Conservation (phyloP, 1,140 invertebrate genomes). For the Melanaphis sacchari region DNA sequence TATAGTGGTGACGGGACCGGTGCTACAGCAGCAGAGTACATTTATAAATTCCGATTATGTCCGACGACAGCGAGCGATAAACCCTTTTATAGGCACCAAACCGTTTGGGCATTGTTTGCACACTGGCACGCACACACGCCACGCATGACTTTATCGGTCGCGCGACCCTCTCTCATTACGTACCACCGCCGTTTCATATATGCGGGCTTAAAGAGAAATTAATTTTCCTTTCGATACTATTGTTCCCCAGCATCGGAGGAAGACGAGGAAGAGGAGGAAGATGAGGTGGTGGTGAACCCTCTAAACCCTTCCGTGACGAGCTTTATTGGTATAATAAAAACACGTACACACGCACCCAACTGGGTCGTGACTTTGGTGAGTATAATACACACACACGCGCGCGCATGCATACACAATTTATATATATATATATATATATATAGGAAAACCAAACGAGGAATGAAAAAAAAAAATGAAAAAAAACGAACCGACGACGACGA, state of each 20-base stretch:
- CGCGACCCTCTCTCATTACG: slow-evolving; percentile 52
- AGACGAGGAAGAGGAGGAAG: background rate
- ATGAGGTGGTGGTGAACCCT: background rate
- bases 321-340: slow-evolving; percentile 58
- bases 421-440: background rate
- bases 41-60: slow-evolving; percentile 51
- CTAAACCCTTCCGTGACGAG: slow-evolving; percentile 58
- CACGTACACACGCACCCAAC: slow-evolving; percentile 31
- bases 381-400: background rate
- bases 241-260: slow-evolving; percentile 33
- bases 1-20: background rate
- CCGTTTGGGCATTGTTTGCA: slow-evolving; percentile 56
- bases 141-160: slow-evolving; percentile 54
- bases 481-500: slow-evolving; percentile 38
- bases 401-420: background rate
- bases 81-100: slow-evolving; percentile 56
- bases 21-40: too few species aligned
- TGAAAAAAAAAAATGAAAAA: slow-evolving; percentile 41
- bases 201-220: slow-evolving; percentile 57
- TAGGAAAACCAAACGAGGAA: slow-evolving; percentile 20
- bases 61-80: slow-evolving; percentile 52
- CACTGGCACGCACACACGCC: slow-evolving; percentile 47
- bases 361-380: slow-evolving; percentile 32
- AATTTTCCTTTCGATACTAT: slow-evolving; percentile 58
- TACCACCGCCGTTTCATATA: slow-evolving; percentile 47